Evolutionary conservation across 1,140 invertebrate species (phyloP), one percentile per base, ranked within the genome.

Genomic region (Tribolium madens): DNA sequence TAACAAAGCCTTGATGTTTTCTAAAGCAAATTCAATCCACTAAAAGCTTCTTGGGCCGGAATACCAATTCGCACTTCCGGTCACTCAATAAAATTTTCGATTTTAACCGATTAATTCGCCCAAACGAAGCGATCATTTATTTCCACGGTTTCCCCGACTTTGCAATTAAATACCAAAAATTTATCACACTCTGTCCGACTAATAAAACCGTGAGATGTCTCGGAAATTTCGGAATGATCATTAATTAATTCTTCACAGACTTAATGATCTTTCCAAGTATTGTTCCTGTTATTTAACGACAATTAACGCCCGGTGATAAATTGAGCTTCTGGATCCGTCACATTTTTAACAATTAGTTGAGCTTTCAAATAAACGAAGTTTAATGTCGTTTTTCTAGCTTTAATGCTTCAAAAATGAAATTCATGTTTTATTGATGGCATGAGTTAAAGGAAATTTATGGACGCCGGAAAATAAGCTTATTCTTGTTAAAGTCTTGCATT

Each of bases 281-380:
- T 64, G 57, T 64, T 64, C 57, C 26, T 64, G 21, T 64, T 64
- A 64, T 64, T 64, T 64, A 64, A 64, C 57, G 57, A 64, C 57
- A 64, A 64, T 64, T 64, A 64, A 33, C 21, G 21, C 14, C 36
- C 26, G 57, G 10, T 64, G 57, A 64, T 33, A 64, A 64, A 64
- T 64, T 33, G 21, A 6, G 57, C 6, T 10, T 7, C 26, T 12
- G 26, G 21, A 15, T 64, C 6, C 57, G 26, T 9, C 14, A 64
- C 57, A 33, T 64, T 64, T 26, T 64, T 64, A 64, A 64, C 31
- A 64, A 64, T 64, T 64, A 33, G 21, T 13, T 14, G 48, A 15
- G 48, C 15, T 50, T 50, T 50, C 48, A 17, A 50, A 50, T 50
- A 17, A 50, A 17, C 48, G 48, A 17, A 7, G 3, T 50, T 50